Evolutionary conservation across 2,888 invertebrate genomes (phyloP).

Genomic region (Apomyelois bistriatella): DNA sequence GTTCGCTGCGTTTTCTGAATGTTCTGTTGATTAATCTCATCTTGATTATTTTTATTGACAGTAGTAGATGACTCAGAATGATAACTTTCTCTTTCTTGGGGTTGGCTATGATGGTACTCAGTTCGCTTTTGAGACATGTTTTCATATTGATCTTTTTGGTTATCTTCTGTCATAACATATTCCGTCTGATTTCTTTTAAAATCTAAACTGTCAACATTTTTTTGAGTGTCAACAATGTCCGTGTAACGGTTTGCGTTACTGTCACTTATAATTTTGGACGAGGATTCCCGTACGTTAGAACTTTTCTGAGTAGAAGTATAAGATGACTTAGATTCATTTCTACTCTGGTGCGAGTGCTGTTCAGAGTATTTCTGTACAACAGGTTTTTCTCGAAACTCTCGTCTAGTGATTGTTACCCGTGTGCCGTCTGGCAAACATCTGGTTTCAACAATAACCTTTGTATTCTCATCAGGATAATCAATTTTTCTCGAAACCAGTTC

Average conservation of each 20-base stretch:
- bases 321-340: constrained; percentile 46
- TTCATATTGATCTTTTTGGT: constrained; percentile 26
- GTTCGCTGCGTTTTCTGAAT: constrained; percentile 13
- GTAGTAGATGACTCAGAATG: constrained; percentile 24
- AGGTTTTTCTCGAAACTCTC: constrained; percentile 78
- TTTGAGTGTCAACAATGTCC: constrained; percentile 60
- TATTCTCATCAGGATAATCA: constrained; percentile 83
- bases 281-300: constrained; percentile 44
- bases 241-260: constrained; percentile 34
- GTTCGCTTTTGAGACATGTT: not conserved
- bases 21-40: not conserved
- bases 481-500: constrained; percentile 79
- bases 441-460: constrained; percentile 83
- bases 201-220: constrained; percentile 54
- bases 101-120: constrained; percentile 18
- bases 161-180: constrained; percentile 29
- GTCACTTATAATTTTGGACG: constrained; percentile 42
- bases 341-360: constrained; percentile 46
- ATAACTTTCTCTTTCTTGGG: constrained; percentile 29
- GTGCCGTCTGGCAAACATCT: constrained; percentile 84
- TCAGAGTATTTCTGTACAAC: constrained; percentile 53
- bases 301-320: constrained; percentile 44
- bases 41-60: not conserved
- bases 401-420: constrained; percentile 83
- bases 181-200: constrained; percentile 39